Percentiles rank a stretch among this genome's conserved stretches.
These are phyloP conservation scores for Aphidoletes aphidimyza DNA, from an alignment of 2,888 invertebrate genomes.

Conservation along the genomic window DNA sequence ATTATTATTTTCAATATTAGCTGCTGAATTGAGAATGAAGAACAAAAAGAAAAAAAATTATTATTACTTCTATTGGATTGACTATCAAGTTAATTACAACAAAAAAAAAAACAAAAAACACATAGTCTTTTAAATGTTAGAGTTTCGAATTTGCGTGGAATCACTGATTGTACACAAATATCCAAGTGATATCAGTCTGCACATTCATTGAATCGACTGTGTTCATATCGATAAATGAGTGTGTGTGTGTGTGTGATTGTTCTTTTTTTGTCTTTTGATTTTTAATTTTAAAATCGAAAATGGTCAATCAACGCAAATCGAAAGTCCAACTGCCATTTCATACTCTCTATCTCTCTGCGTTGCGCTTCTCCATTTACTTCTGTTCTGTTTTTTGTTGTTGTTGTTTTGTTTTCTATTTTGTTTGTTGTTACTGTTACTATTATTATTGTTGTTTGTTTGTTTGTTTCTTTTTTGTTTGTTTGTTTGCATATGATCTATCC, in stretches of 20 bases:
- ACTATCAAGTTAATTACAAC: not conserved
- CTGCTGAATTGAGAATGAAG: not conserved
- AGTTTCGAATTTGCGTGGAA: not conserved
- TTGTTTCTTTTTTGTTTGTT: not conserved
- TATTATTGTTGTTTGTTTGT: no score
- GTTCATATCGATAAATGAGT: not conserved
- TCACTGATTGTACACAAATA: not conserved
- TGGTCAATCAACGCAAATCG: slow-evolving; percentile 27
- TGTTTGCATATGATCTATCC: not conserved
- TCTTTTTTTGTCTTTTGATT: no score
- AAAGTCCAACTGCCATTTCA: not conserved
- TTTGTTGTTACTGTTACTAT: no score
- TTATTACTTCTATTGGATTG: not conserved
- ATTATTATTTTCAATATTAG: no score
- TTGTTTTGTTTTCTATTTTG: not conserved
- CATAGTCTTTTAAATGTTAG: not conserved
- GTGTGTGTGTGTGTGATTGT: not conserved
- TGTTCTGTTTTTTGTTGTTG: not conserved
- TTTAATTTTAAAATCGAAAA: not conserved
- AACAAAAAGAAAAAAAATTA: not conserved
- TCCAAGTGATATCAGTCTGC: not conserved
- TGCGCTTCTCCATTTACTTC: not conserved
- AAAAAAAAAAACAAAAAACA: not conserved
- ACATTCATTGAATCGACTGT: not conserved
- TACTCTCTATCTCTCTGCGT: not conserved